Conservation (phyloP, 2,113 vertebrate species). For the Hyla sarda region DNA sequence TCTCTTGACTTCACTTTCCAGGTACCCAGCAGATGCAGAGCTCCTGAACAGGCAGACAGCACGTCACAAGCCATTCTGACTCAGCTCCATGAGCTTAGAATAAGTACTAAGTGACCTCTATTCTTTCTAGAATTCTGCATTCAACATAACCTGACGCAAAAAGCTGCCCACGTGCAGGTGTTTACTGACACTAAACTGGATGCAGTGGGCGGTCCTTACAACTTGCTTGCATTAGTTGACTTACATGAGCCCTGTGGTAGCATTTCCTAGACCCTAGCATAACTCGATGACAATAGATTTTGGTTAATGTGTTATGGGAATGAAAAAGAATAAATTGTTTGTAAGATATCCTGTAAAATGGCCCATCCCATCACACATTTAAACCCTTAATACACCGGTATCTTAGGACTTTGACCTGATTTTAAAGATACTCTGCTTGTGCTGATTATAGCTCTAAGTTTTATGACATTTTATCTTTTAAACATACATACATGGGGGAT, state of each 20-base stretch:
- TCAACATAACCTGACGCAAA: neutral
- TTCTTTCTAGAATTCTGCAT: neutral
- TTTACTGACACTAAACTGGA: too few relatives aligned
- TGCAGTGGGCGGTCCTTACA: too few relatives aligned
- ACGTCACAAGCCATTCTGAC: slow-evolving; percentile 50
- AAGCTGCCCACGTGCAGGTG: neutral
- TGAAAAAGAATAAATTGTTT: too few relatives aligned
- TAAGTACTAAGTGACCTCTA: slow-evolving; percentile 39
- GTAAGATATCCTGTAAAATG: too few relatives aligned
- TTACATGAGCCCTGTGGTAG: neutral
- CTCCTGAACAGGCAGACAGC: slow-evolving; percentile 52
- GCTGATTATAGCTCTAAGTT: too few relatives aligned
- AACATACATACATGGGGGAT: too few relatives aligned
- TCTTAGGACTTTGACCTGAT: too few relatives aligned
- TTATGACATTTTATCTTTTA: too few relatives aligned
- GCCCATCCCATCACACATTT: too few relatives aligned
- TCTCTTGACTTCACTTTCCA: slow-evolving; percentile 51
- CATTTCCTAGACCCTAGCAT: neutral
- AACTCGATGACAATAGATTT: neutral
- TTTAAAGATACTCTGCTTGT: too few relatives aligned
- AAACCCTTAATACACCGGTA: too few relatives aligned
- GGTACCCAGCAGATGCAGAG: slow-evolving; percentile 64
- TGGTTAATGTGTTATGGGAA: neutral
- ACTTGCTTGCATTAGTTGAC: too few relatives aligned
- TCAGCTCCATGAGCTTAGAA: slow-evolving; percentile 53